These are phyloP conservation scores for Auanema freiburgensis DNA, from an alignment of 2,888 invertebrate species.

Conservation along the genomic window DNA sequence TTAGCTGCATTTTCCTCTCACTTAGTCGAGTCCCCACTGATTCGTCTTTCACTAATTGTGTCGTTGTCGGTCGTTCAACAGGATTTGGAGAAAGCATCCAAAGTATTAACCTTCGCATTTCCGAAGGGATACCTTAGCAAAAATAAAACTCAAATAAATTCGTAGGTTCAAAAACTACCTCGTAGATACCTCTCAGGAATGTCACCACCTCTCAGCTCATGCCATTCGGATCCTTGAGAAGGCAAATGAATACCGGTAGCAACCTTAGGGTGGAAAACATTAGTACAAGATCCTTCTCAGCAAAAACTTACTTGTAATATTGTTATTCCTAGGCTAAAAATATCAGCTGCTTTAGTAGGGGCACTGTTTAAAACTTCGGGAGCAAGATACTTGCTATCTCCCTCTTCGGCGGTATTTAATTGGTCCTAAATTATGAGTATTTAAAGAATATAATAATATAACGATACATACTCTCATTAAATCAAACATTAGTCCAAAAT, in stretches of 20 bases:
- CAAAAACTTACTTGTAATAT: constrained; percentile 27
- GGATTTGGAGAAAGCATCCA: constrained; percentile 39
- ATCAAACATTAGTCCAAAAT: constrained; percentile 77
- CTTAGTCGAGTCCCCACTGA: background rate
- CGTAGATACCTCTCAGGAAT: constrained; percentile 68
- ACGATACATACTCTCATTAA: constrained; percentile 65
- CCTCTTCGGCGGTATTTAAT: constrained; percentile 68
- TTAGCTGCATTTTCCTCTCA: background rate
- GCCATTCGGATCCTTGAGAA: constrained; percentile 75
- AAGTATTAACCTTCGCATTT: constrained; percentile 30
- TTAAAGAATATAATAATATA: background rate
- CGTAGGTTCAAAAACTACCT: constrained; percentile 20
- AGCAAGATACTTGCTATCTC: constrained; percentile 78
- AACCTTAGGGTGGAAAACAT: constrained; percentile 59
- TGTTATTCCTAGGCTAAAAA: constrained; percentile 69
- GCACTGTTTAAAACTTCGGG: constrained; percentile 74
- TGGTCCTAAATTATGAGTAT: constrained; percentile 56
- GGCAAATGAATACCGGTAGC: constrained; percentile 76
- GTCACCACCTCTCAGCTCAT: constrained; percentile 71
- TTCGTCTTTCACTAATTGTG: constrained; percentile 15
- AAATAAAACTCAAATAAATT: background rate
- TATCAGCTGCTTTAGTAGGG: constrained; percentile 76
- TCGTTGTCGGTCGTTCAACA: constrained; percentile 30
- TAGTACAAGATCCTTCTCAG: background rate
- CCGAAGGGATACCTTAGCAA: constrained; percentile 24